A percentile compares a stretch with the other conserved stretches of the same genome.
These are phyloP conservation scores for Sebastiscus albofasciatus DNA, from an alignment of 2,797 vertebrate genomes.

Conservation along the genomic window DNA sequence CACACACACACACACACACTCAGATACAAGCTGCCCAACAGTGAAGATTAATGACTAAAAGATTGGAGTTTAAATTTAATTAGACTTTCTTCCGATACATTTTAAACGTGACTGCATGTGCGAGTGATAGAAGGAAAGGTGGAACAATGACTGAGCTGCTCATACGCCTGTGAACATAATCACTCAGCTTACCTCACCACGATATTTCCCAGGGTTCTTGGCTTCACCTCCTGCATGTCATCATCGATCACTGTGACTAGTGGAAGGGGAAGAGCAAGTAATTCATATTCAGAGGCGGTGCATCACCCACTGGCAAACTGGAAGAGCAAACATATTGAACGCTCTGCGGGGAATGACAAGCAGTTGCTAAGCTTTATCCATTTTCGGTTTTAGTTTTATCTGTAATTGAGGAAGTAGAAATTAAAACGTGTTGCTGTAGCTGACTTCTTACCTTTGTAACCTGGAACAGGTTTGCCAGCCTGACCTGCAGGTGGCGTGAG, in stretches of 20 bases:
- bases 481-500: constrained; percentile 91
- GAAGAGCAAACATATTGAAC: neutral
- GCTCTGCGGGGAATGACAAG: neutral
- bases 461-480: constrained; percentile 93
- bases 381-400: neutral
- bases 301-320: neutral
- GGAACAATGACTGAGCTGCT: neutral
- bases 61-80: neutral
- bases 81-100: neutral
- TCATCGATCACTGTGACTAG: constrained; percentile 90
- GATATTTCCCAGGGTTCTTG: constrained; percentile 92
- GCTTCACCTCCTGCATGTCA: constrained; percentile 87
- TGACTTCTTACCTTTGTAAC: constrained; percentile 89
- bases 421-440: neutral
- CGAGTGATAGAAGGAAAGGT: neutral
- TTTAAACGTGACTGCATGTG: neutral
- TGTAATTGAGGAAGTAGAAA: neutral
- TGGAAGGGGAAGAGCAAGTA: constrained; percentile 32
- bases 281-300: constrained; percentile 19
- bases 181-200: constrained; percentile 91
- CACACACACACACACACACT: neutral
- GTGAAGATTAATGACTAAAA: neutral
- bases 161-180: neutral
- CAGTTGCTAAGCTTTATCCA: neutral
- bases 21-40: neutral